A percentile compares a stretch with the other conserved stretches of the same genome.
Evolutionary conservation across 2,797 vertebrate genomes (phyloP).

Genomic region (Merluccius polli): DNA sequence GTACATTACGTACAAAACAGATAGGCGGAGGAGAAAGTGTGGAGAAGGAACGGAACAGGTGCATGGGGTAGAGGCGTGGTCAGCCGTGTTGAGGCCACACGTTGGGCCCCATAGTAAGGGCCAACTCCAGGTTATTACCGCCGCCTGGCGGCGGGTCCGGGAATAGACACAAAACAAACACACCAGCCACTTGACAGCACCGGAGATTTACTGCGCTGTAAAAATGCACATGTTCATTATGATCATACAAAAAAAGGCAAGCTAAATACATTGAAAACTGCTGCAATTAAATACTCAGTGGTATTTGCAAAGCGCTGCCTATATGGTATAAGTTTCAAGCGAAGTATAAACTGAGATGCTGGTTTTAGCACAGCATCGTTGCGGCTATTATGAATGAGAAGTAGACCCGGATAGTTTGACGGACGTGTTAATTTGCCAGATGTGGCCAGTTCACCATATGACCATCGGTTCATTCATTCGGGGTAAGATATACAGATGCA

Average conservation of each 20-base stretch:
- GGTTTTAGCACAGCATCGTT: slow-evolving; percentile 20
- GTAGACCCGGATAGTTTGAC: slow-evolving; percentile 62
- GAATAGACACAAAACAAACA: neutral
- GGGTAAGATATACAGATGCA: neutral
- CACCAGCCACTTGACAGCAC: neutral
- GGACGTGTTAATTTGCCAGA: slow-evolving; percentile 11
- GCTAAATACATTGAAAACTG: neutral
- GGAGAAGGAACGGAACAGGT: neutral
- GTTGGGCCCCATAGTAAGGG: neutral
- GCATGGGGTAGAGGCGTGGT: neutral
- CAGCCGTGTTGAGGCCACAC: neutral
- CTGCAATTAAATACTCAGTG: neutral
- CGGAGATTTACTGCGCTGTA: neutral
- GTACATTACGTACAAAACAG: neutral
- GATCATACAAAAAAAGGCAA: neutral
- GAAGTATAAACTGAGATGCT: neutral
- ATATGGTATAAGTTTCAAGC: neutral
- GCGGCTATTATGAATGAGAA: slow-evolving; percentile 65
- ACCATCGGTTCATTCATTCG: neutral
- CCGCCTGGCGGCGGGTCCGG: neutral
- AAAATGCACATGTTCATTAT: neutral
- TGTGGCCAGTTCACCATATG: neutral
- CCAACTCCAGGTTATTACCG: neutral
- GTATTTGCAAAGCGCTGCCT: neutral
- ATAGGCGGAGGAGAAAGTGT: neutral